Evolutionary conservation across 1,140 invertebrate genomes (phyloP), one percentile per base, ranked within the genome.

Genomic region (Lucilia cuprina): DNA sequence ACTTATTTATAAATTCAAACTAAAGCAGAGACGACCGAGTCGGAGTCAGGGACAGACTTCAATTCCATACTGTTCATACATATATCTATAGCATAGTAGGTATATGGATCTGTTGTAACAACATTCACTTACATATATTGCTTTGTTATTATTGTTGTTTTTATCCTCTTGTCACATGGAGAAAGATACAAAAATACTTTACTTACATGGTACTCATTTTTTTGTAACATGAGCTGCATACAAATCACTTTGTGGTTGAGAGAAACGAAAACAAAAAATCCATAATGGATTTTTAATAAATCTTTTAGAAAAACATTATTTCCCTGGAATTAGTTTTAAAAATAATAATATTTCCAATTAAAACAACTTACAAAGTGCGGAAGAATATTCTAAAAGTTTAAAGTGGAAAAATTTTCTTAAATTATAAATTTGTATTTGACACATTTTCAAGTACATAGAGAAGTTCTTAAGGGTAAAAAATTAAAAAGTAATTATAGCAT

Each of bases 141-240:
- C 55, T 60, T 17, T 60, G 7, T 60, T 60, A n/a, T 60, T n/a
- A 1, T 60, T n/a, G 55, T 60, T 60, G 5, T 60, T 60, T 14
- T 60, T 60, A 0, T 60, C 14, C 7, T 17, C 14, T 60, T 60
- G 25, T 30, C 25, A 30, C 3, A 30, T 30, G 25, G 1, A 30
- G 25, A 30, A 3, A 30, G 25, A 19, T 8, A 65, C 14, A 19
- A 65, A 19, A 65, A 65, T n/a, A 65, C 14, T 9, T 65, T 9
- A n/a, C 19, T 21, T 70, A 70, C n/a, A 70, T 70, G 65, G 19
- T 70, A 70, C 65, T 70, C n/a, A n/a, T 14, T 13, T 55, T 17
- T 4, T 77, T 80, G 77, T 80, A 80, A 80, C 41, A 21, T 80
- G 77, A 80, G 77, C 47, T 80, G 77, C 77, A 80, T 80, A 80